Percentiles rank a stretch among this genome's conserved stretches.
These are phyloP conservation scores for Hyles lineata DNA, from an alignment of 2,888 invertebrate species.

Conservation along the genomic window DNA sequence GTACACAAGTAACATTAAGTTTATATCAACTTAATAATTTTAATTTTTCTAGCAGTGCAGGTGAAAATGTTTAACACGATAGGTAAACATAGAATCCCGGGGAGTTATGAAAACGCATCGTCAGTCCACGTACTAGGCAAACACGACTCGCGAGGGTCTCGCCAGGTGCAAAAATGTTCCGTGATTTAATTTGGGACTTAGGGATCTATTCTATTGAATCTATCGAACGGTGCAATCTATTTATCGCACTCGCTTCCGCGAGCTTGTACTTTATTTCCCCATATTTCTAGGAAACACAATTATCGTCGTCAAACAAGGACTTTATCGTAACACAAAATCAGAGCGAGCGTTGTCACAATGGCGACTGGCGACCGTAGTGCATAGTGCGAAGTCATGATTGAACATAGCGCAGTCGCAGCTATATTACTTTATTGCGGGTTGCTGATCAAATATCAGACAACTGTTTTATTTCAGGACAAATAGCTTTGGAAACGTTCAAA, in stretches of 20 bases:
- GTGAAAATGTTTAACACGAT: background rate
- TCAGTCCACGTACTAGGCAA: constrained; percentile 64
- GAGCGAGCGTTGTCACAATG: constrained; percentile 31
- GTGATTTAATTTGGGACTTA: constrained; percentile 85
- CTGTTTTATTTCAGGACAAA: constrained; percentile 71
- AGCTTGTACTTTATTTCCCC: constrained; percentile 56
- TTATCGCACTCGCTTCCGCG: constrained; percentile 62
- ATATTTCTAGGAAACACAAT: constrained; percentile 40
- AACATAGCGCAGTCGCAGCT: background rate
- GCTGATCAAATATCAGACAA: constrained; percentile 61
- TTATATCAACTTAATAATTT: background rate
- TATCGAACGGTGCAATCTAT: constrained; percentile 80
- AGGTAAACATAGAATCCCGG: constrained; percentile 26
- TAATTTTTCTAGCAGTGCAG: background rate
- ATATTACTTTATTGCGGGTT: constrained; percentile 33
- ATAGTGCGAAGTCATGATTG: constrained; percentile 4
- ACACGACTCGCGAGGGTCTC: constrained; percentile 65
- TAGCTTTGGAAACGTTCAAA: constrained; percentile 71
- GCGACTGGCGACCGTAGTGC: constrained; percentile 28
- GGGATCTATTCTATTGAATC: constrained; percentile 82
- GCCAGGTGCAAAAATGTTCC: constrained; percentile 82
- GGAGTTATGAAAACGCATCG: constrained; percentile 72
- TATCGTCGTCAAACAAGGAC: constrained; percentile 40
- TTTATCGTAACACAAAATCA: constrained; percentile 31
- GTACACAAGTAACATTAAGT: background rate